A percentile compares a stretch with the other conserved stretches of the same genome.
Evolutionary conservation across 2,797 vertebrate genomes (phyloP).

Genomic region (Gallinago solitaria): DNA sequence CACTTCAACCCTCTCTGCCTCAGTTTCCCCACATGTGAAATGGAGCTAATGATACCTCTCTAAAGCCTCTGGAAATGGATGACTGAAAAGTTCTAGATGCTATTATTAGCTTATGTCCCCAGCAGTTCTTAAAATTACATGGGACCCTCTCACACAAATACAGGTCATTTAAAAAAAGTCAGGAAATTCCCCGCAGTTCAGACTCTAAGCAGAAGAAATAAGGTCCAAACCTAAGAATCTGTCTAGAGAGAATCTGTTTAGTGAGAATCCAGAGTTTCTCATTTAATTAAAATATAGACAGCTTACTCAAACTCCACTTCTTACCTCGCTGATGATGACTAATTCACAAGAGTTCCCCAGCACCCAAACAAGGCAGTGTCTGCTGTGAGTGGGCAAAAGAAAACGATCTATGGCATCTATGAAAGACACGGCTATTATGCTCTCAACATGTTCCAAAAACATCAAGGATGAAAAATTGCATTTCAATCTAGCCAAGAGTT

Average conservation of each 20-base stretch:
- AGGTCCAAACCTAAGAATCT: not conserved
- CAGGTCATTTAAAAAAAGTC: not conserved
- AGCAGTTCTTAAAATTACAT: not conserved
- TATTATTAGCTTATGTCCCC: not conserved
- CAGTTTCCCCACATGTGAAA: not conserved
- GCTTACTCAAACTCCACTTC: not conserved
- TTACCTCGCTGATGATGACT: slow-evolving; percentile 13
- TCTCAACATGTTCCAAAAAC: not conserved
- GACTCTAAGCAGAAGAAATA: not conserved
- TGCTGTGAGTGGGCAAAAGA: not conserved
- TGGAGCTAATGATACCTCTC: not conserved
- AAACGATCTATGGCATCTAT: not conserved
- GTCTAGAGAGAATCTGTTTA: not conserved
- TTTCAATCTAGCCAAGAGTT: slow-evolving; percentile 33
- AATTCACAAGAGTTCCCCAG: not conserved
- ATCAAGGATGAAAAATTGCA: slow-evolving; percentile 23
- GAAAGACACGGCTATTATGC: not conserved
- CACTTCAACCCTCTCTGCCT: not conserved
- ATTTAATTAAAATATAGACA: not conserved
- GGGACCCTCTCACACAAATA: not conserved
- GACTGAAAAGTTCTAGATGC: not conserved
- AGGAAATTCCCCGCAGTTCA: not conserved
- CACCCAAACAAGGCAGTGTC: slow-evolving; percentile 6
- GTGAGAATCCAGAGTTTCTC: not conserved
- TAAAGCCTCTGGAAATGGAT: not conserved